Percentiles rank a stretch among this genome's conserved stretches.
Conservation (phyloP, 2,888 invertebrate species). For the Dione vanillae region DNA sequence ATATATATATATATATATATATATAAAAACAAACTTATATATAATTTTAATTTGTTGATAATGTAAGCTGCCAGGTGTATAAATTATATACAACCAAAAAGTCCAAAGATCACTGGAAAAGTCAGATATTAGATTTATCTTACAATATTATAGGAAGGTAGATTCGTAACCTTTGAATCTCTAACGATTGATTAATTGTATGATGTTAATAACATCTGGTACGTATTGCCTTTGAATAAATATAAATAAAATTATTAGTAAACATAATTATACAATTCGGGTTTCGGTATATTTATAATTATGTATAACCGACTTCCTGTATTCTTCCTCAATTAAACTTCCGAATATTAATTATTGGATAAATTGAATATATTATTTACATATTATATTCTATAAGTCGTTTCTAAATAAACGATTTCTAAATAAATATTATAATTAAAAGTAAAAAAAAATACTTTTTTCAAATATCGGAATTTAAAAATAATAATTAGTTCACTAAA, state of each 20-base stretch:
- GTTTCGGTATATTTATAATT: too few relatives aligned
- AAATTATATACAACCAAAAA: not conserved
- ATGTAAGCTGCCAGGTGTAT: not conserved
- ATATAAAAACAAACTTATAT: not conserved
- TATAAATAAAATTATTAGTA: not conserved
- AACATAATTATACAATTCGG: slow-evolving; percentile 12
- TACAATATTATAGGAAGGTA: not conserved
- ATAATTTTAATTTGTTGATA: not conserved
- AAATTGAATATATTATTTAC: not conserved
- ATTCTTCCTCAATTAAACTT: slow-evolving; percentile 8
- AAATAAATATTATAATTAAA: too few relatives aligned
- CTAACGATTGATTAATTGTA: slow-evolving; percentile 11
- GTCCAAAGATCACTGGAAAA: not conserved
- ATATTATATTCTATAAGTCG: not conserved
- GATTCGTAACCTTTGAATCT: not conserved
- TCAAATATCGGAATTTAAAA: too few relatives aligned
- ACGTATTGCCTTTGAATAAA: not conserved
- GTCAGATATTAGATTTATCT: not conserved
- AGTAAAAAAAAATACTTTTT: too few relatives aligned
- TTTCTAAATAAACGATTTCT: not conserved
- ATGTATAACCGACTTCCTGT: slow-evolving; percentile 1
- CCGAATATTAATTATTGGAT: slow-evolving; percentile 4
- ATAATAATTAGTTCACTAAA: too few relatives aligned
- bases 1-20: not conserved
- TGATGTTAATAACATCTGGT: not conserved